A percentile compares a stretch with the other conserved stretches of the same genome.
These are phyloP conservation scores for Cotesia vestalis DNA, from an alignment of 1,140 invertebrate species.

Conservation along the genomic window DNA sequence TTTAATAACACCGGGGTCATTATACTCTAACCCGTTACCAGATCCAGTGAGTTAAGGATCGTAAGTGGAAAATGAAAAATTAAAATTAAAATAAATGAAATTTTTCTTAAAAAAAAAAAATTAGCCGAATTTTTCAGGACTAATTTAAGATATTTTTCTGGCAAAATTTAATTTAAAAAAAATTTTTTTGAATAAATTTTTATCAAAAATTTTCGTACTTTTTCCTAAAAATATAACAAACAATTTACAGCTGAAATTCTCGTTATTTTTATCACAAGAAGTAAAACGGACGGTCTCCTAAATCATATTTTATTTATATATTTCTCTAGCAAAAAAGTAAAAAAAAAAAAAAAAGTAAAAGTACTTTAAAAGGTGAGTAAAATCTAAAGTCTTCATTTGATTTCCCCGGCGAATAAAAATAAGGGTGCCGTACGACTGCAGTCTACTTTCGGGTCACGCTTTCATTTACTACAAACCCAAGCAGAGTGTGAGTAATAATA, in stretches of 20 bases:
- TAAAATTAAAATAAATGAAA: background rate
- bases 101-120: background rate
- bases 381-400: slow-evolving; percentile 26
- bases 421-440: background rate
- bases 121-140: no score
- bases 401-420: slow-evolving; percentile 1
- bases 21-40: slow-evolving; percentile 2
- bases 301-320: background rate
- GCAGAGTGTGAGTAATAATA: slow-evolving; percentile 8
- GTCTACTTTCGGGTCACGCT: slow-evolving; percentile 23
- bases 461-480: slow-evolving; percentile 3
- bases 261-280: background rate
- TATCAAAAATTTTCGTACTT: no score
- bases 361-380: slow-evolving; percentile 25
- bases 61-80: background rate
- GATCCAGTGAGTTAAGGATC: background rate
- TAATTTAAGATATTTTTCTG: no score
- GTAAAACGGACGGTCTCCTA: background rate
- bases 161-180: no score
- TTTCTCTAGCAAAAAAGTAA: no score
- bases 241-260: background rate
- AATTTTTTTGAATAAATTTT: no score
- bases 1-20: slow-evolving; percentile 24
- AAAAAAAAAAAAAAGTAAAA: background rate
- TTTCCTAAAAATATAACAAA: no score